phyloP scores from a whole-genome alignment of 1,140 invertebrate genomes.

The Cryptotermes secundus region DNA sequence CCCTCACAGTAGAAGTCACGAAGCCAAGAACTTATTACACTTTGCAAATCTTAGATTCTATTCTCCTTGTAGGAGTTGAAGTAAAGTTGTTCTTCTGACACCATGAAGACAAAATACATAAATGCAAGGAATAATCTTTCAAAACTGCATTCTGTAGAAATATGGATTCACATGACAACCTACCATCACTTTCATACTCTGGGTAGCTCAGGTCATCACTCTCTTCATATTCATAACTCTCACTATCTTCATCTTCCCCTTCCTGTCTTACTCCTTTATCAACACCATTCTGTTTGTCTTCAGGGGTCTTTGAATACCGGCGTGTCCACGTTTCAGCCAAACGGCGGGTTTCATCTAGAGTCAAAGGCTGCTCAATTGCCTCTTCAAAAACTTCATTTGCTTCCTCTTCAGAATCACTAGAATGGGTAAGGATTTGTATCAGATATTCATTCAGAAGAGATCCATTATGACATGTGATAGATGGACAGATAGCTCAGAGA shows the following conservation, averaged over 20 bases:
- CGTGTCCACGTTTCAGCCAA: conserved; percentile 64
- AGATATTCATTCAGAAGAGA: too few species aligned
- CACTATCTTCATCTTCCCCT: conserved; percentile 41
- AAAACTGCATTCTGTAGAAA: not conserved
- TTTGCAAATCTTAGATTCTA: too few species aligned
- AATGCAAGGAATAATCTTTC: not conserved
- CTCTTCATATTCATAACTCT: conserved; percentile 54
- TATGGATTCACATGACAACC: conserved; percentile 30
- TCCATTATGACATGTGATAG: too few species aligned
- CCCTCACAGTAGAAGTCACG: too few species aligned
- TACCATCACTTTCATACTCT: conserved; percentile 66
- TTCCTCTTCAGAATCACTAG: conserved; percentile 56
- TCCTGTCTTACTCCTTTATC: conserved; percentile 33
- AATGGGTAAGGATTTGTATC: not conserved
- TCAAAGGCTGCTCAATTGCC: conserved; percentile 58
- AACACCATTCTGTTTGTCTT: conserved; percentile 36
- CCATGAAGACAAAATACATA: not conserved
- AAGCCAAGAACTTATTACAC: too few species aligned
- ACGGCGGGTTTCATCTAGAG: conserved; percentile 63
- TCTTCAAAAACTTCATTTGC: conserved; percentile 63
- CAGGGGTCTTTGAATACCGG: conserved; percentile 50
- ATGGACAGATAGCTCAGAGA: too few species aligned
- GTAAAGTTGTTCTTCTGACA: not conserved
- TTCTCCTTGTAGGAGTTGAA: too few species aligned
- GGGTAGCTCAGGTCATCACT: conserved; percentile 58